Base-by-base conservation (phyloP, 2,888 invertebrate species). In the Pterostichus niger region DNA sequence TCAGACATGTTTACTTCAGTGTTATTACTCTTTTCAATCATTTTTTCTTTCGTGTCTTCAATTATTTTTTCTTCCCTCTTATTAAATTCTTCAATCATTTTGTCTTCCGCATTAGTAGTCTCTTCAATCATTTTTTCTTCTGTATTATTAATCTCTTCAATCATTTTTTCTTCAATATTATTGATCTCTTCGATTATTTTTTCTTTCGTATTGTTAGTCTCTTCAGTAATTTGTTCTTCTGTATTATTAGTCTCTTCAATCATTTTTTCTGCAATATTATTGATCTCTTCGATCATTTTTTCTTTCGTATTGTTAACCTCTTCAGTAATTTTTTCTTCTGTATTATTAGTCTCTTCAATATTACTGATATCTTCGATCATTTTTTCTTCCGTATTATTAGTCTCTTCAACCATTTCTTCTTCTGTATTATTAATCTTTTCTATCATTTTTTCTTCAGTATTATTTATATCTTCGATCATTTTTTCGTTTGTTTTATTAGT, bases 81-180 rank as follows among this genome's bases (percentile, higher is more conserved):
- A n/a, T n/a, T 17, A 13, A 6, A 6, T 17, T 46, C 73, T 40
- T 40, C 24, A 13, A 31, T 15, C n/a, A 1, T n/a, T 17, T 46
- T 35, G 15, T 9, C 9, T 40, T 75, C 40, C 2, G 24, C 49
- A n/a, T 75, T 24, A 75, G 0, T 49, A 59, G 11, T 31, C 6
- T 35, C 3, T 35, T 33, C 35, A 33, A 31, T 68, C 6, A 13
- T 49, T 15, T 59, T 17, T 17, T 31, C 9, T 31, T 33, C 13
- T 40, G 40, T 13, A n/a, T 46, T 40, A 71, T 81, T 52, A 31
- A n/a, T 78, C 54, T 75, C 84, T 56, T 80, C 81, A 64, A 75
- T 84, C 78, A 68, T 68, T 79, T 77, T 83, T 64, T 73, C 78
- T 24, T 24, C 24, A 24, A 24, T 13, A n/a, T 15, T 52, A n/a